These are phyloP conservation scores for Albula goreensis DNA, from an alignment of 2,113 vertebrate genomes.

Conservation along the genomic window DNA sequence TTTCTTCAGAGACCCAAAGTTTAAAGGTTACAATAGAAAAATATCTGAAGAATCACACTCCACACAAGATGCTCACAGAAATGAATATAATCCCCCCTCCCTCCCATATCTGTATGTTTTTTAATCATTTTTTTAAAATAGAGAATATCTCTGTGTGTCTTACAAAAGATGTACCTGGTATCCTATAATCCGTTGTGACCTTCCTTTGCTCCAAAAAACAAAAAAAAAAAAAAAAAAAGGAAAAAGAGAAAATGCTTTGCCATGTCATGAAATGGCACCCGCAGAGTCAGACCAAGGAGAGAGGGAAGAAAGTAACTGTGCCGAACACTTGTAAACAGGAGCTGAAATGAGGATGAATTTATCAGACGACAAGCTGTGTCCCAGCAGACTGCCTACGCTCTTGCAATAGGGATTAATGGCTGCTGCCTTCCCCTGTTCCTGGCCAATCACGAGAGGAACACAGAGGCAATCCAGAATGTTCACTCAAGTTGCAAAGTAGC, in stretches of 20 bases:
- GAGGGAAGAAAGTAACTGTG: slow-evolving; percentile 64
- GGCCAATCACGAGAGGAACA: slow-evolving; percentile 70
- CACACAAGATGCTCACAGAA: not conserved
- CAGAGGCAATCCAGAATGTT: slow-evolving; percentile 71
- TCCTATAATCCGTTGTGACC: not conserved
- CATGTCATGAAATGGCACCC: not conserved
- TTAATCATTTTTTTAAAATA: not conserved
- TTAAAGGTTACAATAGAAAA: not conserved
- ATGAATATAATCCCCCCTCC: not conserved
- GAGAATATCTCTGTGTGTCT: not conserved
- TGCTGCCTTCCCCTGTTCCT: slow-evolving; percentile 68
- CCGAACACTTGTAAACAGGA: slow-evolving; percentile 69
- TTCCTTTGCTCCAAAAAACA: not conserved
- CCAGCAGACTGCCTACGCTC: slow-evolving; percentile 41
- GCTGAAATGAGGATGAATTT: slow-evolving; percentile 70
- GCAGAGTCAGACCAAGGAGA: slow-evolving; percentile 44
- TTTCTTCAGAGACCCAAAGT: not conserved
- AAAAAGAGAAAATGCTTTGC: too few relatives aligned
- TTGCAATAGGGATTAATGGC: slow-evolving; percentile 67
- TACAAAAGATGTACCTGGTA: not conserved
- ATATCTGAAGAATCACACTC: not conserved
- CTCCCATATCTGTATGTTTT: not conserved
- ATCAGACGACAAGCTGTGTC: slow-evolving; percentile 70
- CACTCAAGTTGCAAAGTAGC: slow-evolving; percentile 64
- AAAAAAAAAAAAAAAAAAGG: too few relatives aligned